phyloP scores from a whole-genome alignment of 1,140 invertebrate species.

The Atta texana region DNA sequence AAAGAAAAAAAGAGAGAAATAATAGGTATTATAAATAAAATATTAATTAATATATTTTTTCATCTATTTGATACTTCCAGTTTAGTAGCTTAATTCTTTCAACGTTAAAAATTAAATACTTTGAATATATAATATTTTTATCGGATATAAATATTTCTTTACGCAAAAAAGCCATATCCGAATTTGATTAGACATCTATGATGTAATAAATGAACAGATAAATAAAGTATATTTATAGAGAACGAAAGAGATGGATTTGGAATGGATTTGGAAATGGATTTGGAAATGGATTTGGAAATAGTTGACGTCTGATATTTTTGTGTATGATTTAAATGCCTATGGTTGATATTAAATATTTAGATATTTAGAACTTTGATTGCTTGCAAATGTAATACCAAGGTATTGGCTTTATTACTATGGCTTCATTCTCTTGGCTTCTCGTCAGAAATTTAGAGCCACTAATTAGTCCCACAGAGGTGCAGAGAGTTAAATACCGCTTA shows the following conservation, averaged over 20 bases:
- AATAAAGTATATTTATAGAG: neutral
- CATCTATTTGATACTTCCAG: neutral
- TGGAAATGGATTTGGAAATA: neutral
- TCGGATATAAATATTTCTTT: neutral
- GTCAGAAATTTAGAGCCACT: slow-evolving; percentile 13
- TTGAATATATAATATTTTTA: slow-evolving; percentile 2
- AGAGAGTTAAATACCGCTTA: slow-evolving; percentile 34
- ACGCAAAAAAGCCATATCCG: neutral
- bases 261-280: neutral
- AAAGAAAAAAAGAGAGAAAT: neutral
- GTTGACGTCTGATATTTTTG: neutral
- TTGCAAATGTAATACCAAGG: neutral
- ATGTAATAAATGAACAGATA: no score
- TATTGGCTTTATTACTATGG: slow-evolving; percentile 45
- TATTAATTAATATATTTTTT: slow-evolving; percentile 21
- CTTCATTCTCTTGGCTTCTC: neutral
- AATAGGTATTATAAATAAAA: neutral
- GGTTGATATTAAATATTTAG: neutral
- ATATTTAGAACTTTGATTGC: slow-evolving; percentile 2
- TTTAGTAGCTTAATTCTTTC: neutral
- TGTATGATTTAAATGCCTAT: neutral
- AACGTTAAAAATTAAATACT: neutral
- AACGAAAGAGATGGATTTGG: neutral
- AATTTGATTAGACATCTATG: neutral
- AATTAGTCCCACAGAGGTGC: no score